Evolutionary conservation across 2,888 invertebrate species (phyloP), one percentile per base, ranked within the genome.

Genomic region (Callinectes sapidus): DNA sequence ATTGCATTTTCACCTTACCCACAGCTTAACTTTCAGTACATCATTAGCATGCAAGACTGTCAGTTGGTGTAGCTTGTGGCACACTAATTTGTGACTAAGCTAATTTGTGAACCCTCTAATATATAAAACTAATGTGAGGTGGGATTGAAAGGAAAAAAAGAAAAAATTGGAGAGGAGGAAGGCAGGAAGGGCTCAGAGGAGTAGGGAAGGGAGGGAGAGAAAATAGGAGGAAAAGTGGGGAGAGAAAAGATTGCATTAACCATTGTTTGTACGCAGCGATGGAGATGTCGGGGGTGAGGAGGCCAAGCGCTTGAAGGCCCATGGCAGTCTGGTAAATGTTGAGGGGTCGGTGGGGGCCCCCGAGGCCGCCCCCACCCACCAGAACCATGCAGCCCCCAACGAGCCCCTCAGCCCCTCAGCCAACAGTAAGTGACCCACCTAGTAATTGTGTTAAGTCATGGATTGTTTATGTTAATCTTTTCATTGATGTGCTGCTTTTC

Each of bases 251-350:
- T 39, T 3, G 39, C 39, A 48, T 5, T 48, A 48, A 48, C 48
- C 8, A 8, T 48, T 6, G 5, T 13, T 61, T 61, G 23, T 28
- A 23, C 81, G 10, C 87, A 91, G 91, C 23, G 91, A 91, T 61
- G 87, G 32, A 23, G 87, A 91, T 66, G 48, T 87, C 14, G 48
- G 39, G 48, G 71, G 42, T 48, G 66, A 87, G 10, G 87, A 91
- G 18, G 48, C 54, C 66, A 91, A 91, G 87, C 66, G 91, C 3
- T 23, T 55, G 6, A 87, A 87, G 48, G 28, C 71, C 18, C 87
- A 91, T 54, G 71, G 87, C 32, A 90, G 81, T 61, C 61, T 85
- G 10, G 71, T 87, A 18, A 87, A 48, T 16, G 48, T 71, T 14
- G 91, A 85, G 48, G 91, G 55, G 42, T 87, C 35, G 16, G 35